Evolutionary conservation across 2,888 invertebrate species (phyloP).

Genomic region (Polymixis lichenea): DNA sequence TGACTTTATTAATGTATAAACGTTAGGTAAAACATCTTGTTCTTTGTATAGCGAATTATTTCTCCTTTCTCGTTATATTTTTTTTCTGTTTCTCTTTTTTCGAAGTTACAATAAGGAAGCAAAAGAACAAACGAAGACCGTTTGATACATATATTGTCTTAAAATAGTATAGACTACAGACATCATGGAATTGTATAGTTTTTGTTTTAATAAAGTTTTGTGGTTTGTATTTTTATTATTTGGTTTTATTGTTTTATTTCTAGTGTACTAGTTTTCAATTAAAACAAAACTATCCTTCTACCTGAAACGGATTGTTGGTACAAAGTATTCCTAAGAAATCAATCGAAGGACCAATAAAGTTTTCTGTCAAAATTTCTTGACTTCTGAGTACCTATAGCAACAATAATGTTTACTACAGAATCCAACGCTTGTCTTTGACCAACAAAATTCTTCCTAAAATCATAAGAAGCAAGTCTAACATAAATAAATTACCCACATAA

Average conservation of each 20-base stretch:
- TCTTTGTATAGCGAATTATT: no score
- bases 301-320: background rate
- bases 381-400: background rate
- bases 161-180: no score
- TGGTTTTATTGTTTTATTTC: background rate
- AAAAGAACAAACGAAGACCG: no score
- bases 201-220: no score
- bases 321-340: background rate
- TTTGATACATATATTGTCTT: no score
- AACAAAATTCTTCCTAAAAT: background rate
- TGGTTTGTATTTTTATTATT: no score
- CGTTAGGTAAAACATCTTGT: no score
- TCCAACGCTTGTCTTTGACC: background rate
- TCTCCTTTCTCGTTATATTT: no score
- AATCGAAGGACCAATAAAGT: background rate
- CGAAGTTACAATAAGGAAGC: no score
- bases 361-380: background rate
- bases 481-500: slow-evolving; percentile 21
- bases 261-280: background rate
- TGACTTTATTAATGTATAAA: background rate
- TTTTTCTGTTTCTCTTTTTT: no score
- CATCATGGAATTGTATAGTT: no score
- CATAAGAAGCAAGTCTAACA: background rate
- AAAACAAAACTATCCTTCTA: background rate
- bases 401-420: slow-evolving; percentile 1